These are phyloP conservation scores for Synergus japonicus DNA, from an alignment of 2,888 invertebrate genomes.

Conservation along the genomic window DNA sequence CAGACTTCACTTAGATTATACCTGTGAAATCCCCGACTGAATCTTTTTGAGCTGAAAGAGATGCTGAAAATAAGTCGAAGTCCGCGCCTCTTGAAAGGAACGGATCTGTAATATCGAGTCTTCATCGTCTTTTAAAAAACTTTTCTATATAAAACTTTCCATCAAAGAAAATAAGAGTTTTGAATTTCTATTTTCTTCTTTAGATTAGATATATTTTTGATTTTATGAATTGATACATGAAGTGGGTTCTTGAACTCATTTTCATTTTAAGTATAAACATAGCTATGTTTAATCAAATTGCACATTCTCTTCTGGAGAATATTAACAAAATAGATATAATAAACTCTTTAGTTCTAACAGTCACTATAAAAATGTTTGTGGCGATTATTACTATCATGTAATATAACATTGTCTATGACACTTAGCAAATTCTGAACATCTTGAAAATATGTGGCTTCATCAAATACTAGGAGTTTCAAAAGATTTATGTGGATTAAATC, in stretches of 20 bases:
- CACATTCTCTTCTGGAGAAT: no score
- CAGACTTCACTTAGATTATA: conserved; percentile 13
- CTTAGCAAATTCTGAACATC: not conserved
- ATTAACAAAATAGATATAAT: not conserved
- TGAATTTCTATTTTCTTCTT: not conserved
- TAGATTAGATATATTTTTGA: not conserved
- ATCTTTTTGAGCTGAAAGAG: conserved; percentile 26
- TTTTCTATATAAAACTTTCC: not conserved
- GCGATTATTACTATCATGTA: not conserved
- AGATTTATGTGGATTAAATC: not conserved
- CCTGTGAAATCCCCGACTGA: not conserved
- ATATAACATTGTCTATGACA: not conserved
- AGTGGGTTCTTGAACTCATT: not conserved
- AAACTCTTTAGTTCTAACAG: not conserved
- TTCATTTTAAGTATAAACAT: not conserved
- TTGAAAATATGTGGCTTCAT: no score
- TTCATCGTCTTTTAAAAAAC: not conserved
- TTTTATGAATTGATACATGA: no score
- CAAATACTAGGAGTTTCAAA: not conserved
- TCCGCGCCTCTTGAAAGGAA: not conserved
- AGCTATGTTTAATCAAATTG: not conserved
- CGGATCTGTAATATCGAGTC: not conserved
- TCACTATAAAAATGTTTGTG: not conserved
- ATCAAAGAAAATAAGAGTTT: not conserved
- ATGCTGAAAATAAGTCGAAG: not conserved